Evolutionary conservation across 2,113 vertebrate species (phyloP).

Genomic region (Corynorhinus townsendii): DNA sequence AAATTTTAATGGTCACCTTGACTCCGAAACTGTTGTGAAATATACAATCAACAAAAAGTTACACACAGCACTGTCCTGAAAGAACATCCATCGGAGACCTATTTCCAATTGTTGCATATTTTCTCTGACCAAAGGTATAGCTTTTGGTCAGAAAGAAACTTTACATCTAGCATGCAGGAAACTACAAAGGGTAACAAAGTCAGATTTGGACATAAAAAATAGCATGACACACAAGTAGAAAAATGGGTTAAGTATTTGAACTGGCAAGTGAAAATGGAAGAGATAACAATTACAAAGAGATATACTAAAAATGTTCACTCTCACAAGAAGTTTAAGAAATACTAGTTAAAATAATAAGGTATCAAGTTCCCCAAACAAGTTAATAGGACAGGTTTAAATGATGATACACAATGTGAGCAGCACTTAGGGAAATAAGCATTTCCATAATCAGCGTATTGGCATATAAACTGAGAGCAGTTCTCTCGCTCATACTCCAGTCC

Average conservation of each 20-base stretch:
- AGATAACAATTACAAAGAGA: constrained; percentile 31
- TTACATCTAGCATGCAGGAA: background rate
- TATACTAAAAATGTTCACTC: background rate
- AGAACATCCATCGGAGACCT: background rate
- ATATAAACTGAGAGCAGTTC: background rate
- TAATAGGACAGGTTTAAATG: background rate
- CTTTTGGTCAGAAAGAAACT: background rate
- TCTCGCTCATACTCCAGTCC: background rate
- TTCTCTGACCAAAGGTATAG: background rate
- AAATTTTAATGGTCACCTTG: background rate
- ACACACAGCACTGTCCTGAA: background rate
- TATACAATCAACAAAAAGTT: background rate
- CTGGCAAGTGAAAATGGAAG: constrained; percentile 22
- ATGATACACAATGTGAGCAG: background rate
- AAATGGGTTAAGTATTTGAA: background rate
- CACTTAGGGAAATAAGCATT: background rate
- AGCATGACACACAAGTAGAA: background rate
- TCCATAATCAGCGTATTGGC: background rate
- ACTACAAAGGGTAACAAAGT: background rate
- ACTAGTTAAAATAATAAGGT: background rate
- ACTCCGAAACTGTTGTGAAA: background rate
- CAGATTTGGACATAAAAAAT: constrained; percentile 2
- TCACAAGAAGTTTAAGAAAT: background rate
- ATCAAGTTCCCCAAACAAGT: background rate
- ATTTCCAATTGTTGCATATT: background rate